phyloP scores from a whole-genome alignment of 2,797 vertebrate species.

The Staurois parvus region DNA sequence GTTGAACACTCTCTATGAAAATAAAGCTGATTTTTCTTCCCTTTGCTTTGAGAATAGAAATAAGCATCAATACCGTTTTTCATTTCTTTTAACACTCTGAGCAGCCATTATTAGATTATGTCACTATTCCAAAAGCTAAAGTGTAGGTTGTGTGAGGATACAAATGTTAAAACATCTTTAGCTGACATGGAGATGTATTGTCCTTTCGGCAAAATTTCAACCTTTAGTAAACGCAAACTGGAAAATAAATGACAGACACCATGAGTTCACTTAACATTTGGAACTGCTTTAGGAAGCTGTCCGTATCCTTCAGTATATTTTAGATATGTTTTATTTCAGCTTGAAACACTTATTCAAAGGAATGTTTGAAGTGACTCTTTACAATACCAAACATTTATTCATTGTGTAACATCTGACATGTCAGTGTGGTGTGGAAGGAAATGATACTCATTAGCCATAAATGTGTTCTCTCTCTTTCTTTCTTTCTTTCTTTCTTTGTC shows the following conservation, averaged over 20 bases:
- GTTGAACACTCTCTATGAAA: neutral
- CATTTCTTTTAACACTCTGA: neutral
- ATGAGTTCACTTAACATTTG: slow-evolving; percentile 15
- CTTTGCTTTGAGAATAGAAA: neutral
- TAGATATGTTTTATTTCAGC: neutral
- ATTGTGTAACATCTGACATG: neutral
- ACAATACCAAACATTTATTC: neutral
- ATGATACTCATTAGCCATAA: neutral
- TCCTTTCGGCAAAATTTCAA: slow-evolving; percentile 11
- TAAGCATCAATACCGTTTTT: neutral
- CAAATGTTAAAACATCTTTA: slow-evolving; percentile 15
- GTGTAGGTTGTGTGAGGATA: slow-evolving; percentile 12
- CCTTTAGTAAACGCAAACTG: neutral
- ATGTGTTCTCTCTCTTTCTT: neutral
- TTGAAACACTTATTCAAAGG: neutral
- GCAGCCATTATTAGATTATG: neutral
- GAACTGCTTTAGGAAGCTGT: neutral
- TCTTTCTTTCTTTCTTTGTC: neutral
- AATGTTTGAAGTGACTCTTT: slow-evolving; percentile 7
- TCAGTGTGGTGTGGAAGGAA: neutral
- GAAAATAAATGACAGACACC: slow-evolving; percentile 18
- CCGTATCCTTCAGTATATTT: neutral
- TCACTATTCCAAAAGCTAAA: neutral
- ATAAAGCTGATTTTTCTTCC: neutral
- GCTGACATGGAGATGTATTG: neutral